Conservation (phyloP, 2,888 invertebrate species). For the Amphipyra tragopoginis region DNA sequence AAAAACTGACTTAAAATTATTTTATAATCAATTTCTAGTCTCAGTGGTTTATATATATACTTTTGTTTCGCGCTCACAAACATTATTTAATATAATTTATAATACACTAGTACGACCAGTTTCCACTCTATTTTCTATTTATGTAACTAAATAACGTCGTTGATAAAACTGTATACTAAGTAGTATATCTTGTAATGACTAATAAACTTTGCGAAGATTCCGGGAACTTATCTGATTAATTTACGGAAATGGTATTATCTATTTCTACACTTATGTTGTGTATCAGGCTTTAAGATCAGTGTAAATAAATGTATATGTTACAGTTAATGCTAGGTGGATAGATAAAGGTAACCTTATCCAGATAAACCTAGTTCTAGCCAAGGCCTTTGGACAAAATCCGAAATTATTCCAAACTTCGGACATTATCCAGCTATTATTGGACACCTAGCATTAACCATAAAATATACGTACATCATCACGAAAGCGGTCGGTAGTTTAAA, state of each 20-base stretch:
- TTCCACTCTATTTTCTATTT: slow-evolving; percentile 8
- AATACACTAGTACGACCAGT: background rate
- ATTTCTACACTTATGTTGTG: slow-evolving; percentile 13
- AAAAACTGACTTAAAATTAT: too few relatives aligned
- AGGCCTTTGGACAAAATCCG: too few relatives aligned
- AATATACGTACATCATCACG: too few relatives aligned
- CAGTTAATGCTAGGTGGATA: too few relatives aligned
- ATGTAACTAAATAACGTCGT: slow-evolving; percentile 11
- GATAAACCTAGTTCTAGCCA: too few relatives aligned
- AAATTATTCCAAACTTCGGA: too few relatives aligned
- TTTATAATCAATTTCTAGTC: too few relatives aligned
- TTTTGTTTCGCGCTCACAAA: background rate
- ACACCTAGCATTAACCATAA: too few relatives aligned
- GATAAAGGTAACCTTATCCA: too few relatives aligned
- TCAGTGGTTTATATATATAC: too few relatives aligned
- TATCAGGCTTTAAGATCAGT: background rate
- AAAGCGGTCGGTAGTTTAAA: too few relatives aligned
- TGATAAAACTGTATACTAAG: slow-evolving; percentile 30
- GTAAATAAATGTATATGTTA: background rate
- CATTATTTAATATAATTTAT: background rate
- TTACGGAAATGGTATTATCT: slow-evolving; percentile 44
- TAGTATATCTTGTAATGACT: slow-evolving; percentile 42
- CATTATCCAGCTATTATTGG: too few relatives aligned
- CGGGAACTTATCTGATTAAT: slow-evolving; percentile 51
- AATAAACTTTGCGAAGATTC: slow-evolving; percentile 43